Conservation (phyloP, 2,113 vertebrate genomes). For the Eupsittula cactorum region DNA sequence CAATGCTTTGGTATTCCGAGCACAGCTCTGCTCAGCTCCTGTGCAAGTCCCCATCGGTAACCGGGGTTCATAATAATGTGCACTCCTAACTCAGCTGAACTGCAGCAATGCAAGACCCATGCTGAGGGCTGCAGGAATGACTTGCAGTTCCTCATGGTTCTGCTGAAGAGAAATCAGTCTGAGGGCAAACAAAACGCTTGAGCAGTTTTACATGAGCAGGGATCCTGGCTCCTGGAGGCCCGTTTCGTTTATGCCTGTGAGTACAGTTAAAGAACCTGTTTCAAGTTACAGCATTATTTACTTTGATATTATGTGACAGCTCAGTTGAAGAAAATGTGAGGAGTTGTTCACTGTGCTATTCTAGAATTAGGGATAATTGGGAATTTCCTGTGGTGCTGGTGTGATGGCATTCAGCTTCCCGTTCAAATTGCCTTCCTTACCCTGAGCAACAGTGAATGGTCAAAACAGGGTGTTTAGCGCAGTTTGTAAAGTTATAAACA, state of each 20-base stretch:
- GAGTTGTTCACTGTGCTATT: conserved; percentile 25
- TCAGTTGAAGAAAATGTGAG: conserved; percentile 53
- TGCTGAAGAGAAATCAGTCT: not conserved
- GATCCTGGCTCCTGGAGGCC: not conserved
- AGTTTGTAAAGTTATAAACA: not conserved
- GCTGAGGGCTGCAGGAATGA: not conserved
- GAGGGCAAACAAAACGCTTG: not conserved
- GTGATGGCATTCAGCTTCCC: not conserved
- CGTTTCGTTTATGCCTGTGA: not conserved
- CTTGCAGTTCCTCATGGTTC: not conserved
- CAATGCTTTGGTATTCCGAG: not conserved
- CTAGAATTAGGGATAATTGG: conserved; percentile 28
- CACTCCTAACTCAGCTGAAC: not conserved
- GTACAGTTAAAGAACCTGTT: not conserved
- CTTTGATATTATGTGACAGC: not conserved
- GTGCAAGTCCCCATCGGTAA: too few species aligned
- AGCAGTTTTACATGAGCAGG: not conserved
- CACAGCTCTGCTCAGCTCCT: not conserved
- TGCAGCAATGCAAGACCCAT: not conserved
- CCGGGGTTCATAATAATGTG: not conserved
- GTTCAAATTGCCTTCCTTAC: not conserved
- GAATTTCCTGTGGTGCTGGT: conserved; percentile 52
- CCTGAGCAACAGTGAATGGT: fast-evolving
- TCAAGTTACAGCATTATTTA: not conserved
- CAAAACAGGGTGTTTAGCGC: not conserved